A percentile compares a stretch with the other conserved stretches of the same genome.
Conservation (phyloP, 1,140 invertebrate genomes). For the Papilio xuthus region DNA sequence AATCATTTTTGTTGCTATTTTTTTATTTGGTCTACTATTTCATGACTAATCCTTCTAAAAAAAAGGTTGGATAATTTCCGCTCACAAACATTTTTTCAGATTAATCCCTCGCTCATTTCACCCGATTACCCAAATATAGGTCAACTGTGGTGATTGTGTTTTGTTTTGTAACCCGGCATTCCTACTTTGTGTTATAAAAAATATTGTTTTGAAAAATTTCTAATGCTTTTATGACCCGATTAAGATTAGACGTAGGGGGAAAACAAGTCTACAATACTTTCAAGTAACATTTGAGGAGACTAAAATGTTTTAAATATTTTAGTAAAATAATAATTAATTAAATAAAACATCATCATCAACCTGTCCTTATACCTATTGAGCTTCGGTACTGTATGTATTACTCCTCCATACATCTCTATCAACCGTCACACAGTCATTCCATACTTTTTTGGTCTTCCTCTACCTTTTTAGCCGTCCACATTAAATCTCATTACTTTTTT, state of each 20-base stretch:
- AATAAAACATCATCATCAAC: too few species aligned
- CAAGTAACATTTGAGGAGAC: too few species aligned
- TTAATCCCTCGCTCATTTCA: constrained; percentile 6
- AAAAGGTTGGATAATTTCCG: neutral
- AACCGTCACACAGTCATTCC: too few species aligned
- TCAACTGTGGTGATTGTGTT: neutral
- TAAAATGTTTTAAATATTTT: too few species aligned
- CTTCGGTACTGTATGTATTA: too few species aligned
- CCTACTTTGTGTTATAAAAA: neutral
- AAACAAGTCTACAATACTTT: neutral
- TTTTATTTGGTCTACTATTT: neutral
- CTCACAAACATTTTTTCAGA: constrained; percentile 12
- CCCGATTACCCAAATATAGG: constrained; percentile 17
- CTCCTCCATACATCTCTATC: too few species aligned
- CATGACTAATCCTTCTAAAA: constrained; percentile 10
- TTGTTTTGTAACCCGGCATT: neutral
- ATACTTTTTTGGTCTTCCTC: too few species aligned
- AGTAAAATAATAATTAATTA: too few species aligned
- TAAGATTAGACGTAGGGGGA: neutral
- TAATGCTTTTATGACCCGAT: neutral
- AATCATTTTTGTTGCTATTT: neutral
- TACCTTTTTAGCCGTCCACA: too few species aligned
- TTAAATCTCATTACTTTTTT: too few species aligned
- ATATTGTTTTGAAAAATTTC: neutral
- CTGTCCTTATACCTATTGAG: too few species aligned